Evolutionary conservation across 2,113 vertebrate species (phyloP).

Genomic region (Carassius gibelio): DNA sequence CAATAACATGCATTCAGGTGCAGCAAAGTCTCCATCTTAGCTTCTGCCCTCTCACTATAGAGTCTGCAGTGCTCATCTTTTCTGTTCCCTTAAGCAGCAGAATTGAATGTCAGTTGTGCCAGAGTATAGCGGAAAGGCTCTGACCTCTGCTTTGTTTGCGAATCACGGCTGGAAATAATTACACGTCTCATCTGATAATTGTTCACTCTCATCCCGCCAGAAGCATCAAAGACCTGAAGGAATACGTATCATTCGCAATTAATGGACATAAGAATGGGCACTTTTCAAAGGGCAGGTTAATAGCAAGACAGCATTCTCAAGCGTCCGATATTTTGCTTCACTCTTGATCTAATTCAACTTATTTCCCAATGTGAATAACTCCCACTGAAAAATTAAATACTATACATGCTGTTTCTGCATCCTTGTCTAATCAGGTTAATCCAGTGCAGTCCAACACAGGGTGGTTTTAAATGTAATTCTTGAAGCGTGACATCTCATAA

Average conservation of each 20-base stretch:
- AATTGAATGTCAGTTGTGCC: conserved; percentile 2
- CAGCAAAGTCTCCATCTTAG: conserved; percentile 19
- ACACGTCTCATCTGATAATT: conserved; percentile 43
- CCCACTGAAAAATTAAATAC: conserved; percentile 25
- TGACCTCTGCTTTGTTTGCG: conserved; percentile 39
- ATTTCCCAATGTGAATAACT: conserved; percentile 34
- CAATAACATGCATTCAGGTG: conserved; percentile 5
- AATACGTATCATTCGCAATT: conserved; percentile 32
- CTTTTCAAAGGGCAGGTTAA: conserved; percentile 27
- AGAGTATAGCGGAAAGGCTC: neutral
- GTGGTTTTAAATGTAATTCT: conserved; percentile 31
- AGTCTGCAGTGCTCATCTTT: conserved; percentile 12
- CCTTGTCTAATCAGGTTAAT: conserved; percentile 46
- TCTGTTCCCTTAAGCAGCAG: conserved; percentile 23
- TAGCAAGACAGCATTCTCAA: neutral
- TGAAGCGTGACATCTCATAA: conserved; percentile 30
- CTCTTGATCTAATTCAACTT: conserved; percentile 23
- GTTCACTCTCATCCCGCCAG: conserved; percentile 21
- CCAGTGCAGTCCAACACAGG: conserved; percentile 9
- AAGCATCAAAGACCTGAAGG: conserved; percentile 13
- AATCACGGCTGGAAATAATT: conserved; percentile 39
- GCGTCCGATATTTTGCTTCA: neutral
- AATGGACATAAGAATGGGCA: conserved; percentile 21
- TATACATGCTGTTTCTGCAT: conserved; percentile 15
- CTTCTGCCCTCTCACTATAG: conserved; percentile 11